A percentile compares a stretch with the other conserved stretches of the same genome.
These are phyloP conservation scores for Athripsodes cinereus DNA, from an alignment of 2,888 invertebrate species.

Conservation along the genomic window DNA sequence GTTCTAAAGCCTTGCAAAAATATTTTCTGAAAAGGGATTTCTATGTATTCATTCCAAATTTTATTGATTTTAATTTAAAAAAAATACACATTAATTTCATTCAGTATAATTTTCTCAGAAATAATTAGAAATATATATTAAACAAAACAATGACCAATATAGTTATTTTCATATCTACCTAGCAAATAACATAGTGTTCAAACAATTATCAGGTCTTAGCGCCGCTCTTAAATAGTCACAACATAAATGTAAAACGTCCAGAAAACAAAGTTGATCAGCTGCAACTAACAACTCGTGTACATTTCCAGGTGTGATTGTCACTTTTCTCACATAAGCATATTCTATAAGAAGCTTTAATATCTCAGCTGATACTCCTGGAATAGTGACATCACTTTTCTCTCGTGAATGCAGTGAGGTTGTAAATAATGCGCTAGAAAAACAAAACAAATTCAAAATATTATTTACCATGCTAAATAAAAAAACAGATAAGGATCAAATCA, in stretches of 20 bases:
- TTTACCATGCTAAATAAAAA: too few relatives aligned
- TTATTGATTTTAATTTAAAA: background rate
- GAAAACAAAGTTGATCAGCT: constrained; percentile 83
- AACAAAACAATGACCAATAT: background rate
- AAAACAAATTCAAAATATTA: background rate
- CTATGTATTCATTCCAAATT: background rate
- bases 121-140: background rate
- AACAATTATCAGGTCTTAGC: constrained; percentile 71
- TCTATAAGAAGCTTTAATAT: constrained; percentile 75
- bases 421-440: constrained; percentile 64
- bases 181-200: constrained; percentile 80
- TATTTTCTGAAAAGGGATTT: constrained; percentile 45
- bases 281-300: constrained; percentile 76
- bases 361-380: constrained; percentile 71
- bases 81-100: too few relatives aligned
- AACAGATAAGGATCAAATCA: too few relatives aligned
- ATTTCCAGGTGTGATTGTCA: constrained; percentile 69
- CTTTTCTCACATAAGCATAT: constrained; percentile 77
- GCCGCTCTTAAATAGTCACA: constrained; percentile 66
- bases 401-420: constrained; percentile 71
- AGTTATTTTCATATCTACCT: constrained; percentile 40
- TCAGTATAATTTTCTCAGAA: background rate
- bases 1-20: constrained; percentile 66
- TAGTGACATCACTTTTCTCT: constrained; percentile 61
- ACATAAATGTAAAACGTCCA: constrained; percentile 75